phyloP scores from a whole-genome alignment of 2,797 vertebrate species.

The Malacoraja senta region DNA sequence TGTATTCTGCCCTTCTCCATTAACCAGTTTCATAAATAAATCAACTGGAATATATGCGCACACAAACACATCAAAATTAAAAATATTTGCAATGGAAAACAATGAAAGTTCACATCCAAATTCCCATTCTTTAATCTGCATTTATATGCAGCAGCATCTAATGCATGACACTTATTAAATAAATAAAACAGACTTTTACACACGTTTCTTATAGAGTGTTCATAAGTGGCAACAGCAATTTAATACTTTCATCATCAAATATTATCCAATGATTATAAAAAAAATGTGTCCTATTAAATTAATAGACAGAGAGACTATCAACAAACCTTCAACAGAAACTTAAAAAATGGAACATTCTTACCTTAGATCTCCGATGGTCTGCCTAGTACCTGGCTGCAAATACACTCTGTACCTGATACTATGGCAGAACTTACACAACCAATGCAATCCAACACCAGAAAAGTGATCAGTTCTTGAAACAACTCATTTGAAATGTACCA shows the following conservation, averaged over 20 bases:
- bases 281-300: background rate
- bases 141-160: background rate
- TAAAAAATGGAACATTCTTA: conserved; percentile 13
- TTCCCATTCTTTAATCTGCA: background rate
- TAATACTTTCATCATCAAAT: background rate
- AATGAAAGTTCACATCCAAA: background rate
- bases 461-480: conserved; percentile 41
- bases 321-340: background rate
- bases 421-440: conserved; percentile 39
- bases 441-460: conserved; percentile 42
- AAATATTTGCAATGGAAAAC: conserved; percentile 4
- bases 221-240: background rate
- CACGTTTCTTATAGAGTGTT: background rate
- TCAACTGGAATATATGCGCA: background rate
- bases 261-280: background rate
- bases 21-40: background rate
- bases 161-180: background rate
- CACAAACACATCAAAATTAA: background rate
- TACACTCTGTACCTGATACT: conserved; percentile 24
- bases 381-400: background rate
- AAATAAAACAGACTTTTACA: background rate
- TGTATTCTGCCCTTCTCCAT: background rate
- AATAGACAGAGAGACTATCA: background rate
- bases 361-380: background rate
- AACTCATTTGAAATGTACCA: conserved; percentile 35